phyloP scores from a whole-genome alignment of 92 coral and sea anemone species.

The Bergia puertoricense region DNA sequence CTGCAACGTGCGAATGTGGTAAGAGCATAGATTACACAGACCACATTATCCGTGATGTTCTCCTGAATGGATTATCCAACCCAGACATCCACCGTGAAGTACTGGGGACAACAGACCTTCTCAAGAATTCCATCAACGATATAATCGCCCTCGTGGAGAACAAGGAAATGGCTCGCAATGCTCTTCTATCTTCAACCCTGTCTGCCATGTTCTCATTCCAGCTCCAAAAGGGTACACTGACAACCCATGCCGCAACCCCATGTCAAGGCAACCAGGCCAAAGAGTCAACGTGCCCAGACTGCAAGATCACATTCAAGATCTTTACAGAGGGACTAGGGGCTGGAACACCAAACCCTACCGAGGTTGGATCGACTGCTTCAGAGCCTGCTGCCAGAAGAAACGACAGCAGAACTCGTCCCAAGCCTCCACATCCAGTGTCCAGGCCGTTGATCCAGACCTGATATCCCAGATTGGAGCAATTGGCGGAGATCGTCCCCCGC shows the following conservation, averaged over 20 bases:
- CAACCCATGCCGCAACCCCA: constrained; percentile 12
- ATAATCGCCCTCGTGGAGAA: constrained; percentile 65
- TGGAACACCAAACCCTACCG: constrained; percentile 63
- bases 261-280: constrained; percentile 35
- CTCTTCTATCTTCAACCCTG: constrained; percentile 64
- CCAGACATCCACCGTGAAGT: too few relatives aligned
- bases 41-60: constrained; percentile 32
- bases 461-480: not conserved
- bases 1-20: constrained; percentile 53
- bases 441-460: not conserved
- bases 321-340: constrained; percentile 69
- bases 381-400: not conserved
- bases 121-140: constrained; percentile 55
- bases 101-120: not conserved
- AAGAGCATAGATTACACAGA: constrained; percentile 52
- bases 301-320: constrained; percentile 44
- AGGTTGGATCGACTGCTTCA: constrained; percentile 54
- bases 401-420: not conserved
- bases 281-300: constrained; percentile 55
- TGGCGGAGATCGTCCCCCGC: not conserved
- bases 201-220: constrained; percentile 55
- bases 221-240: constrained; percentile 34
- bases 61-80: too few relatives aligned
- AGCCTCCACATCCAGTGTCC: not conserved
- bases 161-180: constrained; percentile 72